phyloP scores from a whole-genome alignment of 2,113 vertebrate species.

The Equus quagga region DNA sequence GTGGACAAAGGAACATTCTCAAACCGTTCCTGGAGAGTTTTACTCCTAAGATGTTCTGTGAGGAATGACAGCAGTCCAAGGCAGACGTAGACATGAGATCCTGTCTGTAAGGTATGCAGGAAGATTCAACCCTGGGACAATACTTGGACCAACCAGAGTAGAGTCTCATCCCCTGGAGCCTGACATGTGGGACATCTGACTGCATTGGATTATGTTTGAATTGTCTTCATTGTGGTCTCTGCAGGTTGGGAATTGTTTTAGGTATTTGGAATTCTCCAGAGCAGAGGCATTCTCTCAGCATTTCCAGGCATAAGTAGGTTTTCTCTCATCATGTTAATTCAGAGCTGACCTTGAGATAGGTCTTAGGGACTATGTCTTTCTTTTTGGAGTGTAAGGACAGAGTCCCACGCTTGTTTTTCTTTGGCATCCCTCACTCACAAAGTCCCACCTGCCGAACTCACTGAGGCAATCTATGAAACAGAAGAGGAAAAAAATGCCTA shows the following conservation, averaged over 20 bases:
- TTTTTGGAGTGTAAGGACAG: neutral
- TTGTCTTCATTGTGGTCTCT: neutral
- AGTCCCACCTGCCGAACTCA: neutral
- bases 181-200: no score
- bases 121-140: neutral
- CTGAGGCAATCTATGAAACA: neutral
- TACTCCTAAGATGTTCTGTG: neutral
- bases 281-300: neutral
- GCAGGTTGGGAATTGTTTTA: neutral
- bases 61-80: neutral
- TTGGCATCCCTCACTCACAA: neutral
- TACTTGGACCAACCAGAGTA: neutral
- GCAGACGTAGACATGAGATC: neutral
- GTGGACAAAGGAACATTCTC: neutral
- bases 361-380: neutral
- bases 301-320: neutral
- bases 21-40: neutral
- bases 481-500: neutral
- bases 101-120: neutral
- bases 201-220: neutral
- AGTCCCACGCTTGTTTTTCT: neutral
- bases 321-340: neutral
- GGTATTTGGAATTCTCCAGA: neutral
- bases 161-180: neutral
- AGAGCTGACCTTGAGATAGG: neutral